phyloP scores from a whole-genome alignment of 1,140 invertebrate genomes.

The Drosophila saltans region DNA sequence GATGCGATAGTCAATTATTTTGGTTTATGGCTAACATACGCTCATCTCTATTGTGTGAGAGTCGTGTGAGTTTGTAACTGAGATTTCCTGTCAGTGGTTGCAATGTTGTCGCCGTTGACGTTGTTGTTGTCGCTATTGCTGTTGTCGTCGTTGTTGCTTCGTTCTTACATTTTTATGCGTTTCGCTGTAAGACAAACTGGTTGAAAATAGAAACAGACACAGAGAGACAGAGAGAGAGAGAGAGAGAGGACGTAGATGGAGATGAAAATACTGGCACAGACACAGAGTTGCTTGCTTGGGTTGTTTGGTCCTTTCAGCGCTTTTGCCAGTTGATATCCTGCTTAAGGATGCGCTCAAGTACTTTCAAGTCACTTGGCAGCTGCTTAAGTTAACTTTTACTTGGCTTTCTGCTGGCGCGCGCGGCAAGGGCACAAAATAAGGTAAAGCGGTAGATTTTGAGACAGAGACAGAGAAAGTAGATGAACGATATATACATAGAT shows the following conservation, averaged over 20 bases:
- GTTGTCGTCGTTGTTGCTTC: constrained; percentile 16
- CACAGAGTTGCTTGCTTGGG: constrained; percentile 22
- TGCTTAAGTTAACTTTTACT: constrained; percentile 80
- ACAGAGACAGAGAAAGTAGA: background rate
- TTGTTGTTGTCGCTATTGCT: background rate
- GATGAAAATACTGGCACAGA: no score
- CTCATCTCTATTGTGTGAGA: constrained; percentile 20
- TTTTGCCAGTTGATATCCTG: constrained; percentile 82
- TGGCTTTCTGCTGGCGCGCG: constrained; percentile 50
- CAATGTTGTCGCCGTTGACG: constrained; percentile 25
- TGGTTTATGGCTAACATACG: background rate
- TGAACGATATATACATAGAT: background rate
- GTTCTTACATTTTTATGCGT: constrained; percentile 54
- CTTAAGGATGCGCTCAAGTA: constrained; percentile 81
- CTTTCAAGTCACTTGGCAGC: constrained; percentile 81
- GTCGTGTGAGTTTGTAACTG: constrained; percentile 49
- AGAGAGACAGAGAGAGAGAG: background rate
- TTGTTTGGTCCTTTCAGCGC: constrained; percentile 64
- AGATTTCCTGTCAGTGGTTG: constrained; percentile 60
- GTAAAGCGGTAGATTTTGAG: background rate
- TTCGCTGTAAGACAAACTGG: constrained; percentile 38
- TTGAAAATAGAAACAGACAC: background rate
- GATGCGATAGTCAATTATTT: background rate
- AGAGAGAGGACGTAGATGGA: background rate
- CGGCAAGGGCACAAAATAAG: constrained; percentile 37